Percentiles rank a stretch among this genome's conserved stretches.
phyloP scores from a whole-genome alignment of 2,888 invertebrate species.

The Lacanobia oleracea region DNA sequence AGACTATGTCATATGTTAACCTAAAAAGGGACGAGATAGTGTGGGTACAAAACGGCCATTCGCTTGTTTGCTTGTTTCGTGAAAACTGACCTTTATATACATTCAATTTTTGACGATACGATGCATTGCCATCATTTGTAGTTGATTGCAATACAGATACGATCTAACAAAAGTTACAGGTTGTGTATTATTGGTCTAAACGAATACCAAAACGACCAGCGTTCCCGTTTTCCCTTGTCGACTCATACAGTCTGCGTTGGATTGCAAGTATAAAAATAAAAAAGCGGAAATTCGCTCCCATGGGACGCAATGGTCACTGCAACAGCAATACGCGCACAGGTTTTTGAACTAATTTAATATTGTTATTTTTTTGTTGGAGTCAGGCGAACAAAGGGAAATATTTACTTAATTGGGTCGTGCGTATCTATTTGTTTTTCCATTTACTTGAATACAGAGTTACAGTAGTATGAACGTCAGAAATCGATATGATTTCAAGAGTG shows the following conservation, averaged over 20 bases:
- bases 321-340: slow-evolving; percentile 45
- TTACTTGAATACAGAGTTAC: slow-evolving; percentile 4
- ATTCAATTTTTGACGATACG: neutral
- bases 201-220: slow-evolving; percentile 10
- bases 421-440: slow-evolving; percentile 9
- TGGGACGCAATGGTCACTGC: slow-evolving; percentile 55
- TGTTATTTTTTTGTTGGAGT: slow-evolving; percentile 30
- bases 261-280: slow-evolving; percentile 51
- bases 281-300: slow-evolving; percentile 46
- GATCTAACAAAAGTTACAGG: neutral
- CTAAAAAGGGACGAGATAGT: too few relatives aligned
- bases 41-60: neutral
- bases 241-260: slow-evolving; percentile 40
- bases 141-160: neutral
- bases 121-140: too few relatives aligned
- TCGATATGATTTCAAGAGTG: neutral
- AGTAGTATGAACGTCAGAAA: slow-evolving; percentile 14
- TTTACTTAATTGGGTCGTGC: slow-evolving; percentile 39
- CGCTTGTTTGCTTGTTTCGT: neutral
- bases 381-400: slow-evolving; percentile 45
- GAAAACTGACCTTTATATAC: neutral
- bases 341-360: slow-evolving; percentile 58
- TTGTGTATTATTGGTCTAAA: slow-evolving; percentile 17
- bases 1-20: too few relatives aligned
- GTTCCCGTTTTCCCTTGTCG: slow-evolving; percentile 25